Conservation (phyloP, 1,140 invertebrate species). For the Lanistes nyassanus region DNA sequence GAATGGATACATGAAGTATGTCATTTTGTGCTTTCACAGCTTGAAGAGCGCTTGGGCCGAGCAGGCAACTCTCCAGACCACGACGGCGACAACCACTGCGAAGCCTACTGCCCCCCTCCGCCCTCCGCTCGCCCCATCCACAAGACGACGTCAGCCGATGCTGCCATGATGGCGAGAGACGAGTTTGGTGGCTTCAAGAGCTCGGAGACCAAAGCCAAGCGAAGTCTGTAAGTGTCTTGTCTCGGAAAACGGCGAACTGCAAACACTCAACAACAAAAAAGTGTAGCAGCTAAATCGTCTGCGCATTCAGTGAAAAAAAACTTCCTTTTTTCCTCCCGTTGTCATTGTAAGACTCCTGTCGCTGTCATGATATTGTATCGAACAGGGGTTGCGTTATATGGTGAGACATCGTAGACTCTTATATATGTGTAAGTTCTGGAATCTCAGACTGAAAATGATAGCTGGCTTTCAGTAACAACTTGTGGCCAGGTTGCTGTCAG, state of each 20-base stretch:
- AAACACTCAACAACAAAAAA: constrained; percentile 29
- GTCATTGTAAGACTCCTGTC: no score
- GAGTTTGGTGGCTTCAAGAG: constrained; percentile 29
- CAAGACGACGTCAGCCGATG: constrained; percentile 45
- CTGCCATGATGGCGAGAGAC: constrained; percentile 46
- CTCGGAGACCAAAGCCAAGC: constrained; percentile 8
- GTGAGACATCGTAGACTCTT: no score
- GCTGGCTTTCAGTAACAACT: no score
- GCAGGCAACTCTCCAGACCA: neutral
- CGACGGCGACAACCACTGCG: neutral
- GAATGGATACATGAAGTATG: neutral
- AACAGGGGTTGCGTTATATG: no score
- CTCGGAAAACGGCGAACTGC: no score
- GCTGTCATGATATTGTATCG: neutral
- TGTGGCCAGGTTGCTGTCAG: no score
- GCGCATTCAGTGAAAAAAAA: no score
- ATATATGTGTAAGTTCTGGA: no score
- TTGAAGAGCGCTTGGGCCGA: neutral
- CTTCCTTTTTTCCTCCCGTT: neutral
- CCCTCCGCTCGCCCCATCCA: constrained; percentile 26
- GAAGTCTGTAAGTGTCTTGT: constrained; percentile 8
- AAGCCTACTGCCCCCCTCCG: neutral
- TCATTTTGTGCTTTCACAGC: constrained; percentile 1
- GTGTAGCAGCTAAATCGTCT: constrained; percentile 29
- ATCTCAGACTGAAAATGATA: no score